phyloP scores from a whole-genome alignment of 92 coral and sea anemone genomes.

The Siderastrea radians region DNA sequence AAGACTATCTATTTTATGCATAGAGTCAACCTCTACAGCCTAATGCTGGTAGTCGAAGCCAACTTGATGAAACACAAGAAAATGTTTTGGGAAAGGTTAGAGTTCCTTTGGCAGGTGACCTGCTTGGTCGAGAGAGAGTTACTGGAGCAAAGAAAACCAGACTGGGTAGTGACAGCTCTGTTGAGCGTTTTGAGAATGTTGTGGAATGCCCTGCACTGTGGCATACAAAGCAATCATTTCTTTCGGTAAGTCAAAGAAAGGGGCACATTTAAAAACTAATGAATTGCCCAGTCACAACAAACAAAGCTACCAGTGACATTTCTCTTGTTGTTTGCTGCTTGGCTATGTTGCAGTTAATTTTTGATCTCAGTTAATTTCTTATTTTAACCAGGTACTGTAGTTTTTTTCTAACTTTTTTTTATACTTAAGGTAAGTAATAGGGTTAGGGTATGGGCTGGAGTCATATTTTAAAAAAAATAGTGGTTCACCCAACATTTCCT shows the following conservation, averaged over 20 bases:
- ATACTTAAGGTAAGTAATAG: too few species aligned
- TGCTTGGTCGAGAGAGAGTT: conserved; percentile 59
- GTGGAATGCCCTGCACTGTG: conserved; percentile 57
- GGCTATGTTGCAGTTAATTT: too few species aligned
- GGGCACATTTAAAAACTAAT: too few species aligned
- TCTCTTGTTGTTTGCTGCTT: not conserved
- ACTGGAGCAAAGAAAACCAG: conserved; percentile 65
- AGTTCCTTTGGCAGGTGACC: conserved; percentile 61
- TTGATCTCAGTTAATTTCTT: too few species aligned
- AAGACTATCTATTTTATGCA: too few species aligned
- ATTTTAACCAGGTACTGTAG: too few species aligned
- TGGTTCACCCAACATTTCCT: too few species aligned
- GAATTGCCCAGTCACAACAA: too few species aligned
- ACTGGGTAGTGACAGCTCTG: conserved; percentile 51
- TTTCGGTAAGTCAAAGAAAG: conserved; percentile 53
- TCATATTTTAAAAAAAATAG: not conserved
- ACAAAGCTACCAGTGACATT: too few species aligned
- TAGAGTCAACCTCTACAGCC: too few species aligned
- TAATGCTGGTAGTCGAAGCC: not conserved
- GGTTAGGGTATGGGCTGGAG: too few species aligned
- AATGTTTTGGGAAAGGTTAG: conserved; percentile 23
- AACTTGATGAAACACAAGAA: not conserved
- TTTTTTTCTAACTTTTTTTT: too few species aligned
- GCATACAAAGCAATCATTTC: conserved; percentile 73
- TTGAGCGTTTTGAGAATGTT: conserved; percentile 55